Conservation (phyloP, 2,113 vertebrate species). For the Lophura nycthemera region DNA sequence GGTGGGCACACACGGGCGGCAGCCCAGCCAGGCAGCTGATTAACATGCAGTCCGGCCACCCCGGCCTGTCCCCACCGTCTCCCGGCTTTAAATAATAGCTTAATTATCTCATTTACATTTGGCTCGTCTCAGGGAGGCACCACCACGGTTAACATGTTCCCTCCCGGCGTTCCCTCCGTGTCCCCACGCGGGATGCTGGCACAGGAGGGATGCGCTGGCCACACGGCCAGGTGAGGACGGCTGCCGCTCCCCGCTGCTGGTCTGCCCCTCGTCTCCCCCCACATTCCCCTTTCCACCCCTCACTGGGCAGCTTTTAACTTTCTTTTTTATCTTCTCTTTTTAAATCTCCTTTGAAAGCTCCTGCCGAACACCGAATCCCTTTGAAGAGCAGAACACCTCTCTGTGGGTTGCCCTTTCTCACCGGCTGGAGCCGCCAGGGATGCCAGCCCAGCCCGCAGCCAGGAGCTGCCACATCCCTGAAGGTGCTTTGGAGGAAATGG, state of each 20-base stretch:
- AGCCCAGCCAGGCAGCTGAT: slow-evolving; percentile 64
- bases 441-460: not conserved
- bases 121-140: slow-evolving; percentile 74
- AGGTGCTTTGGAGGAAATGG: not conserved
- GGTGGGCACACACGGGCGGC: not conserved
- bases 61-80: slow-evolving; percentile 67
- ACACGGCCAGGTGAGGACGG: not conserved
- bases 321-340: slow-evolving; percentile 65
- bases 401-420: slow-evolving; percentile 66
- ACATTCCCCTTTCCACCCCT: slow-evolving; percentile 46
- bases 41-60: slow-evolving; percentile 64
- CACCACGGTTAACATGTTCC: slow-evolving; percentile 77
- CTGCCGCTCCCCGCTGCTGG: not conserved
- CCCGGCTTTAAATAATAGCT: slow-evolving; percentile 78
- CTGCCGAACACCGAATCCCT: slow-evolving; percentile 50
- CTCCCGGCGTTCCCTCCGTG: slow-evolving; percentile 49
- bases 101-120: slow-evolving; percentile 83
- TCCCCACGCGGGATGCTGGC: not conserved
- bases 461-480: not conserved
- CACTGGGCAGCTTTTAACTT: slow-evolving; percentile 64
- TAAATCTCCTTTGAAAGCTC: slow-evolving; percentile 63
- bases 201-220: not conserved
- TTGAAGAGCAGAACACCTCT: slow-evolving; percentile 60
- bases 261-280: slow-evolving; percentile 41
- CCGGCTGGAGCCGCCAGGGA: slow-evolving; percentile 1